Evolutionary conservation across 2,888 invertebrate species (phyloP), one percentile per base, ranked within the genome.

Genomic region (Colletes collaris): DNA sequence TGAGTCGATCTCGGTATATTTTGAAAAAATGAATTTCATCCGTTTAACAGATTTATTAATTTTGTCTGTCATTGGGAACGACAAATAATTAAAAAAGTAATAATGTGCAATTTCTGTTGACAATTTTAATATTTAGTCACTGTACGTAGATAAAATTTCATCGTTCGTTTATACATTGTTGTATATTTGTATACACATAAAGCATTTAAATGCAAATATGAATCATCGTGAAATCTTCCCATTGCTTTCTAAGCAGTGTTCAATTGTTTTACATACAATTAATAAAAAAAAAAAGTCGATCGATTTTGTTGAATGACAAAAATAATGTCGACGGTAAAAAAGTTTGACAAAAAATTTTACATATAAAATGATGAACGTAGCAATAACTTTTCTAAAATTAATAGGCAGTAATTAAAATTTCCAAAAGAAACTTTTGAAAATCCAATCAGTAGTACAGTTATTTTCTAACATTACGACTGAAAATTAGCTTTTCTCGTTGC

Each of bases 311-410:
- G 35, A 49, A 35, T 19, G 50, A 7, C 27, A 44, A 53, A 66
- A 58, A 56, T 27, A 53, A 71, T 49, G 46, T 49, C 46, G 62
- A 40, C 40, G 65, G 0, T 52, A 53, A 67, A 70, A 58, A 19
- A 69, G 66, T 66, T 69, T 44, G 59, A 55, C 40, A 46, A 53
- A 73, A 27, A 63, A 79, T 44, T 71, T 73, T 79, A 79, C 66
- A 72, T 37, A 19, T 59, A 60, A 37, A 19, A 63, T 52, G 63
- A 60, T 27, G 76, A 76, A 76, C 46, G 66, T 76, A 82, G 76
- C 82, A 82, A 82, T 82, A 80, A 82, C 64, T 81, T 82, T 82
- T 82, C 73, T 81, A 82, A 27, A 76, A 79, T 78, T 82, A 67
- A 64, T 19, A 53, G 63, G n/a, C 76, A 81, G 71, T 62, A 8